These are phyloP conservation scores for Callionymus lyra DNA, from an alignment of 2,113 vertebrate genomes.

Conservation along the genomic window DNA sequence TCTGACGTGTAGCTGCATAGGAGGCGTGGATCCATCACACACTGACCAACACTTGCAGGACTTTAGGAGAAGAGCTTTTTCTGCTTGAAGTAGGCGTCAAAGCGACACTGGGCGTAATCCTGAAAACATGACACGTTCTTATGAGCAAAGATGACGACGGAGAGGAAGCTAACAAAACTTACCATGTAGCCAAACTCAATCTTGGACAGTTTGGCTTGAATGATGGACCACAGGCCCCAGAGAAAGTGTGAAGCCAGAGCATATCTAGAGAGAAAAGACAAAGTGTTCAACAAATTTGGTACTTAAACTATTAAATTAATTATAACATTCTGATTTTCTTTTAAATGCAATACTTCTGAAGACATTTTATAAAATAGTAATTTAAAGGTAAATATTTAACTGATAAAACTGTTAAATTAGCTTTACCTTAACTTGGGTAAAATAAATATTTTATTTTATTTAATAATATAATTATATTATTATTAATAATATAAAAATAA, in stretches of 20 bases:
- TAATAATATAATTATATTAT: too few species aligned
- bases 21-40: not conserved
- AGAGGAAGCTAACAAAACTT: not conserved
- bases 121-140: slow-evolving; percentile 42
- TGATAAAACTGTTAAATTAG: too few species aligned
- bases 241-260: slow-evolving; percentile 88
- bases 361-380: too few species aligned
- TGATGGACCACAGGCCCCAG: slow-evolving; percentile 91
- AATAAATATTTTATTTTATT: too few species aligned
- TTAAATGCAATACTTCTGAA: too few species aligned
- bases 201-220: slow-evolving; percentile 88
- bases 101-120: slow-evolving; percentile 83
- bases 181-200: slow-evolving; percentile 94
- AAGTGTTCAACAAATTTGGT: too few species aligned
- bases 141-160: not conserved
- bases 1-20: slow-evolving; percentile 15
- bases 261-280: slow-evolving; percentile 59
- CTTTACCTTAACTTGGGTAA: too few species aligned
- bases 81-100: slow-evolving; percentile 78
- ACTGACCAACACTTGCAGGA: not conserved
- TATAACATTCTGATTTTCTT: too few species aligned
- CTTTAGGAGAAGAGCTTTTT: slow-evolving; percentile 60
- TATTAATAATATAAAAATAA: too few species aligned
- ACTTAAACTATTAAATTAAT: too few species aligned
- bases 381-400: too few species aligned